These are phyloP conservation scores for Caradrina clavipalpis DNA, from an alignment of 2,888 invertebrate species.

Conservation along the genomic window DNA sequence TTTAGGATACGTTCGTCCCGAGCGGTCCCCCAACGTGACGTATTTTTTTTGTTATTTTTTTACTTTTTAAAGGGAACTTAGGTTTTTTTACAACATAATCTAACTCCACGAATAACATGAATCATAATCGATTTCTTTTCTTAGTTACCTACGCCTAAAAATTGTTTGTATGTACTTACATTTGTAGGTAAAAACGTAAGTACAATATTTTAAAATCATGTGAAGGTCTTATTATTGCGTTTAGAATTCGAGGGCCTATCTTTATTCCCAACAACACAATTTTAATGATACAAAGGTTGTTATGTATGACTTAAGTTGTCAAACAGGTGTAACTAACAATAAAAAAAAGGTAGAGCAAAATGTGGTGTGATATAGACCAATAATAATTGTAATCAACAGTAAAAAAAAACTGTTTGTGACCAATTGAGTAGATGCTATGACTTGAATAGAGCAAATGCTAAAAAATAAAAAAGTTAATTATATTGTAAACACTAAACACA, in stretches of 20 bases:
- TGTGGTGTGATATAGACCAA: background rate
- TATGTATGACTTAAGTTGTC: constrained; percentile 18
- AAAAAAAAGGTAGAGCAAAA: constrained; percentile 11
- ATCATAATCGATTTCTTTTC: constrained; percentile 25
- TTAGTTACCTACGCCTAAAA: background rate
- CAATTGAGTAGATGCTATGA: background rate
- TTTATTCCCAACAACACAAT: constrained; percentile 11
- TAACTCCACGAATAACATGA: constrained; percentile 7
- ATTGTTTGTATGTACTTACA: no score
- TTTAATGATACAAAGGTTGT: constrained; percentile 17
- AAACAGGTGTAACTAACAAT: constrained; percentile 22
- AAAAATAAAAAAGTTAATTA: background rate
- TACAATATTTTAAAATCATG: background rate
- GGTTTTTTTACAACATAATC: no score
- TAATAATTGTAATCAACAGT: background rate
- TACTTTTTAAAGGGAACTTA: no score
- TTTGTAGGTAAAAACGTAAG: no score
- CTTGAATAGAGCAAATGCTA: background rate
- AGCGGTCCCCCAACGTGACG: no score
- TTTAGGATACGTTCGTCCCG: no score
- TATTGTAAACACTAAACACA: no score
- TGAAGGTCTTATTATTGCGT: constrained; percentile 13
- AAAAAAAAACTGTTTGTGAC: background rate
- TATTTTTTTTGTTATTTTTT: no score
- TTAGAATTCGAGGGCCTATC: constrained; percentile 13